Evolutionary conservation across 2,797 vertebrate species (phyloP), one percentile per base, ranked within the genome.

Genomic region (Channa striata): DNA sequence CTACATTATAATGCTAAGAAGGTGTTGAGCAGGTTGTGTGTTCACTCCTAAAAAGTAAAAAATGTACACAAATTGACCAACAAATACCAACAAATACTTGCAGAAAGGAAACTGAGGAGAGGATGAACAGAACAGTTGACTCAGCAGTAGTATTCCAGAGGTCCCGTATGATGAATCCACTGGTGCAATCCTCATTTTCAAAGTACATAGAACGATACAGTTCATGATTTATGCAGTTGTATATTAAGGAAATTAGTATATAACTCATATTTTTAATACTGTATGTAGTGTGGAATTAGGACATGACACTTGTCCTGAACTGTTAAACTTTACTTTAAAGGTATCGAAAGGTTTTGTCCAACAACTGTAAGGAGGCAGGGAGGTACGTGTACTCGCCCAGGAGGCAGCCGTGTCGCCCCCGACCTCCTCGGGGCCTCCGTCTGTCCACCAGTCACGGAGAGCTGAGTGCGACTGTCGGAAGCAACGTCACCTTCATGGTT

Each of bases 331-430:
- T 8, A n/a, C 8, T 43, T 51, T 1, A 46, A 72, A 99, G 97
- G 82, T 99, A 99, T 84, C 94, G 97, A 5, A 96, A 95, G 82
- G 97, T 99, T 59, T 94, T 98, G 63, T 95, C 97, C 68, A 99
- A 99, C 88, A 98, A 98, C 88, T 99, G 97, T 89, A 96, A 96
- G 9, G 96, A 97, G 17, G 94, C 87, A 10, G 90, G 96, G 66
- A 86, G 87, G 74, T 96, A 96, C 5, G 92, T 95, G 66, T 97
- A 95, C 78, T 96, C 93, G 0, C 96, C 97, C 78, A 96, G 92
- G 85, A 92, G 93, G 70, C 96, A 97, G 85, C 85, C 91, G 1
- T 99, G 97, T 77, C 96, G 90, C 1, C 93, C 94, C 14, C 94
- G 95, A 82, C 93, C 96, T 6, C 97, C 97, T 0, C 89, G 80